Percentiles rank a stretch among this genome's conserved stretches.
These are phyloP conservation scores for Athalia circularis DNA, from an alignment of 2,888 invertebrate genomes.

Conservation along the genomic window DNA sequence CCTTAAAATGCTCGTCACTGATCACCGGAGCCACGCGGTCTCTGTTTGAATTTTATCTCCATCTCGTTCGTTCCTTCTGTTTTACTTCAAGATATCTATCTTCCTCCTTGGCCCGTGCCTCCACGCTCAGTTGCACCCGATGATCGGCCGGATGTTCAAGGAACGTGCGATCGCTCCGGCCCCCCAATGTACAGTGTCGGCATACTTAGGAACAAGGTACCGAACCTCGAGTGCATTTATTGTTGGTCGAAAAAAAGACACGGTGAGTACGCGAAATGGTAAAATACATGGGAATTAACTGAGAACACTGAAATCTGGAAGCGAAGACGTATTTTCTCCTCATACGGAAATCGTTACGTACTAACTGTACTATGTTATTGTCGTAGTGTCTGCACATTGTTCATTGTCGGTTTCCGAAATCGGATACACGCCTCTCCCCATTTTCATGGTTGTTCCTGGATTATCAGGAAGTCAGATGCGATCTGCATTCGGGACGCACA, in stretches of 20 bases:
- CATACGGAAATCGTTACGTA: no score
- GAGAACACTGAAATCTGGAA: no score
- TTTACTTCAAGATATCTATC: background rate
- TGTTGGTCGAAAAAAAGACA: background rate
- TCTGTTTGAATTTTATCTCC: background rate
- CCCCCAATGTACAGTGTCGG: background rate
- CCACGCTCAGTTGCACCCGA: constrained; percentile 67
- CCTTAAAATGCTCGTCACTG: background rate
- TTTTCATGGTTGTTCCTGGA: background rate
- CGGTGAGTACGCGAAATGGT: no score
- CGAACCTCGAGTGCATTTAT: background rate
- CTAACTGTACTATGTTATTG: no score
- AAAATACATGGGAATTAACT: no score
- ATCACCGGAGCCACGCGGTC: background rate
- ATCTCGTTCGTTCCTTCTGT: background rate
- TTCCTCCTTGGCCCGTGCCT: constrained; percentile 65
- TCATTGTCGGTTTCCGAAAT: background rate
- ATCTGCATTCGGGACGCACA: background rate
- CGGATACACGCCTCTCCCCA: background rate
- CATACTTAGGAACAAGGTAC: background rate
- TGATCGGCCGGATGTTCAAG: constrained; percentile 57
- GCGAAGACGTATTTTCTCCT: no score
- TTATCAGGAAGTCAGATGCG: background rate
- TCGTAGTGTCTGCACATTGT: no score
- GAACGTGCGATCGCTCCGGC: constrained; percentile 28